These are phyloP conservation scores for Gila robusta DNA, from an alignment of 2,797 vertebrate genomes.

Conservation along the genomic window DNA sequence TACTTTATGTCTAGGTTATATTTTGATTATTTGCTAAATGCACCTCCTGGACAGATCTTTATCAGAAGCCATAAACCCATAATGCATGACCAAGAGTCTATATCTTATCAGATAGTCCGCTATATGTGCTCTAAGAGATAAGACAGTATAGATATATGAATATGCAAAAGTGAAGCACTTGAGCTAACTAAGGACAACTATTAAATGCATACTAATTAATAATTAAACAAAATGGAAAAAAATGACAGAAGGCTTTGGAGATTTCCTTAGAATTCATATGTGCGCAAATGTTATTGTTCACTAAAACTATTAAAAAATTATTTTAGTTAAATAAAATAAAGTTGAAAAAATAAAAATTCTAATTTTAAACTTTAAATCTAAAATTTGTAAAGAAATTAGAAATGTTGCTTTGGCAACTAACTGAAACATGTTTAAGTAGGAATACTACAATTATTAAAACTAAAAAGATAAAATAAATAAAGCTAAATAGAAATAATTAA, in stretches of 20 bases:
- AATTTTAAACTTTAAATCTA: too few relatives aligned
- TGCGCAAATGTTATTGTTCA: background rate
- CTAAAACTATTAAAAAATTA: background rate
- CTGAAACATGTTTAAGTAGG: background rate
- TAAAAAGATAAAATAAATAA: background rate
- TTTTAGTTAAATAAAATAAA: background rate
- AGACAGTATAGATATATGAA: background rate
- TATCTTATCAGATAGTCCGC: background rate
- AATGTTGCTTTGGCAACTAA: background rate
- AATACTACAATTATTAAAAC: background rate
- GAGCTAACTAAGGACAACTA: background rate
- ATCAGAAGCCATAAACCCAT: slow-evolving; percentile 9
- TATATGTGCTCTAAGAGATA: background rate
- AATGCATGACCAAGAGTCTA: background rate
- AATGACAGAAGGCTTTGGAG: background rate
- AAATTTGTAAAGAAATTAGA: background rate
- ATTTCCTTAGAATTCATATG: background rate
- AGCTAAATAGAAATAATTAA: background rate
- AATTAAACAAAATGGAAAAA: background rate
- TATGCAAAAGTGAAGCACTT: background rate
- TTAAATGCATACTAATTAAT: background rate
- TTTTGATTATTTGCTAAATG: slow-evolving; percentile 9
- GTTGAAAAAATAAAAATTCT: too few relatives aligned
- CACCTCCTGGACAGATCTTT: slow-evolving; percentile 14
- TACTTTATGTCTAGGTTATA: slow-evolving; percentile 13